These are phyloP conservation scores for Sinotaia quadrata DNA, from an alignment of 2,888 invertebrate species.

Conservation along the genomic window DNA sequence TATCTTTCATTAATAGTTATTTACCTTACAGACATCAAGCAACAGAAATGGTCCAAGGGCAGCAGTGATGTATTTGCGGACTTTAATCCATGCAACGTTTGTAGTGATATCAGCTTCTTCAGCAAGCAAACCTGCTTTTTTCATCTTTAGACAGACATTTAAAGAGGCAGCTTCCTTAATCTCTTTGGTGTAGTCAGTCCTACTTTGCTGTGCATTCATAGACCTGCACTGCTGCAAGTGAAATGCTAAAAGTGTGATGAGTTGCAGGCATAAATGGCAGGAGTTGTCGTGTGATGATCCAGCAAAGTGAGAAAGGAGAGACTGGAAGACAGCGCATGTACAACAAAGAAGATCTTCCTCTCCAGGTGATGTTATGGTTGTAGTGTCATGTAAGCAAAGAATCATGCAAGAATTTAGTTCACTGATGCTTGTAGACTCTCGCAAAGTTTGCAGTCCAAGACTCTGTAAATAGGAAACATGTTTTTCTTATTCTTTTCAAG, in stretches of 20 bases:
- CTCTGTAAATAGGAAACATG: constrained; percentile 18
- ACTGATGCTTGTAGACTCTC: constrained; percentile 3
- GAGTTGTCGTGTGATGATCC: constrained; percentile 9
- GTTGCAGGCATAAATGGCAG: constrained; percentile 24
- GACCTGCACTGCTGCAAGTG: constrained; percentile 17
- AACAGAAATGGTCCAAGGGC: constrained; percentile 17
- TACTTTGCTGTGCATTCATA: too few relatives aligned
- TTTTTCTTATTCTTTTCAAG: too few relatives aligned
- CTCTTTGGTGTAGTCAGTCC: too few relatives aligned
- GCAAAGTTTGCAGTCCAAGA: not conserved
- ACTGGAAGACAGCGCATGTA: constrained; percentile 29
- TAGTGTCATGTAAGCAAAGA: constrained; percentile 19
- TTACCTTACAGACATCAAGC: too few relatives aligned
- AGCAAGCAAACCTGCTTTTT: constrained; percentile 6
- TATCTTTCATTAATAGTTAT: too few relatives aligned
- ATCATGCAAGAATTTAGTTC: constrained; percentile 25
- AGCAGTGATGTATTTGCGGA: constrained; percentile 18
- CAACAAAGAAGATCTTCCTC: constrained; percentile 25
- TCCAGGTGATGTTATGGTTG: constrained; percentile 1
- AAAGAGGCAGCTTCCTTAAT: not conserved
- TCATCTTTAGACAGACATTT: constrained; percentile 11
- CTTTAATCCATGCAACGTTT: constrained; percentile 12
- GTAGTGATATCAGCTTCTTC: not conserved
- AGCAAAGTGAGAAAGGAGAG: constrained; percentile 42
- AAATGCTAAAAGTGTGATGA: constrained; percentile 13